Percentiles rank a stretch among this genome's conserved stretches.
Conservation (phyloP, 2,113 vertebrate genomes). For the Scopus umbretta region DNA sequence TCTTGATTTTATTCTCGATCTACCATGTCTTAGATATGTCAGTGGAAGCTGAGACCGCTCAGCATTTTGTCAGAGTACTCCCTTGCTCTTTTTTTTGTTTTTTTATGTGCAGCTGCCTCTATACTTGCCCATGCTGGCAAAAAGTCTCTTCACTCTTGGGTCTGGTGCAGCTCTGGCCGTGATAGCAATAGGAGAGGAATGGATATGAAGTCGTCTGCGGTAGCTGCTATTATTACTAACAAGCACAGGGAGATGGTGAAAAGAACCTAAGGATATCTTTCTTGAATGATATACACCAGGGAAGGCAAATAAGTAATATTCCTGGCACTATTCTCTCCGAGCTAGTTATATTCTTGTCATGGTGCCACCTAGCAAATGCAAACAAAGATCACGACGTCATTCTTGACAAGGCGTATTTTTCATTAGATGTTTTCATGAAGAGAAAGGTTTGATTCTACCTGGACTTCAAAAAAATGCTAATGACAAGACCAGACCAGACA, state of each 20-base stretch:
- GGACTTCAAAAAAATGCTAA: background rate
- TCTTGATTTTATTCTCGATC: background rate
- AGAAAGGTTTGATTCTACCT: background rate
- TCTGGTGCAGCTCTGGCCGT: background rate
- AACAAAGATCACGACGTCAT: background rate
- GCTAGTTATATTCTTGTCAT: background rate
- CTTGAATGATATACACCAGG: background rate
- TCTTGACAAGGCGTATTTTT: background rate
- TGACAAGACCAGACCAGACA: background rate
- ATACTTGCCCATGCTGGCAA: background rate
- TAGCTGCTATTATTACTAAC: background rate
- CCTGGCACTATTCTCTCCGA: background rate
- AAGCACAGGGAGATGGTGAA: background rate
- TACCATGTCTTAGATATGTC: background rate
- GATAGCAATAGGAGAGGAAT: background rate
- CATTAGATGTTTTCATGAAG: background rate
- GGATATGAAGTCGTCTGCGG: background rate
- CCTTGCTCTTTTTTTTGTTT: background rate
- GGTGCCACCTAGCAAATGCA: background rate
- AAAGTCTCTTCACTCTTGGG: background rate
- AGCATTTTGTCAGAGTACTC: background rate
- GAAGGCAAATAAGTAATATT: background rate
- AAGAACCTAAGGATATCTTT: background rate
- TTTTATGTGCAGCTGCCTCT: background rate
- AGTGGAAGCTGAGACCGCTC: background rate